Percentiles rank a stretch among this genome's conserved stretches.
Conservation (phyloP, 1,140 invertebrate genomes). For the Drosophila dunni region DNA sequence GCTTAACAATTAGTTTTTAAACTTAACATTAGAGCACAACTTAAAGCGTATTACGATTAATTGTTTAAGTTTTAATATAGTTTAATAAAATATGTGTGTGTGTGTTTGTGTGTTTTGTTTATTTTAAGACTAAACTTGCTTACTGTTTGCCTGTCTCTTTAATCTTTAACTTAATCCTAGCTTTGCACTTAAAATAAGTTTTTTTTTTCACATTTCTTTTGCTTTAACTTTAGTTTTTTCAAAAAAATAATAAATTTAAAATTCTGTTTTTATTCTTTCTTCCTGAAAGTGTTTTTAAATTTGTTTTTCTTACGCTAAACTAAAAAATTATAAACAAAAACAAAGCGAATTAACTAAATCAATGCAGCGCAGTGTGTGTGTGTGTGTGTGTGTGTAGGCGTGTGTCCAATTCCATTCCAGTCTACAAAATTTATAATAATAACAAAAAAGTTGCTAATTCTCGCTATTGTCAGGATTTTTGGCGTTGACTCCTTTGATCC, state of each 20-base stretch:
- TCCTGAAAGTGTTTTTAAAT: not conserved
- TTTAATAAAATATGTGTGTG: slow-evolving; percentile 25
- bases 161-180: slow-evolving; percentile 32
- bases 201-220: slow-evolving; percentile 38
- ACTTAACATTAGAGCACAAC: slow-evolving; percentile 68
- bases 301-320: not conserved
- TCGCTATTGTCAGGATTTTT: slow-evolving; percentile 67
- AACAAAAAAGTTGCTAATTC: slow-evolving; percentile 50
- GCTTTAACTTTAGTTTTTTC: not conserved
- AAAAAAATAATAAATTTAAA: not conserved
- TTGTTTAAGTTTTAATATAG: slow-evolving; percentile 20
- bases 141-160: not conserved
- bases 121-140: not conserved
- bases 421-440: slow-evolving; percentile 25
- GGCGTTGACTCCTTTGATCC: slow-evolving; percentile 44
- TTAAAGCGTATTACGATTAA: slow-evolving; percentile 44
- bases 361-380: slow-evolving; percentile 27
- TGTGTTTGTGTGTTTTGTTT: slow-evolving; percentile 18
- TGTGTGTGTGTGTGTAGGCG: slow-evolving; percentile 4
- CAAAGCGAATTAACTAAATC: slow-evolving; percentile 56
- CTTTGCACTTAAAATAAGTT: slow-evolving; percentile 56
- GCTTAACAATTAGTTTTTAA: slow-evolving; percentile 37
- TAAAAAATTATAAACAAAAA: slow-evolving; percentile 49
- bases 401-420: slow-evolving; percentile 27
- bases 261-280: not conserved